phyloP scores from a whole-genome alignment of 2,113 vertebrate genomes.

The Vulpes lagopus region DNA sequence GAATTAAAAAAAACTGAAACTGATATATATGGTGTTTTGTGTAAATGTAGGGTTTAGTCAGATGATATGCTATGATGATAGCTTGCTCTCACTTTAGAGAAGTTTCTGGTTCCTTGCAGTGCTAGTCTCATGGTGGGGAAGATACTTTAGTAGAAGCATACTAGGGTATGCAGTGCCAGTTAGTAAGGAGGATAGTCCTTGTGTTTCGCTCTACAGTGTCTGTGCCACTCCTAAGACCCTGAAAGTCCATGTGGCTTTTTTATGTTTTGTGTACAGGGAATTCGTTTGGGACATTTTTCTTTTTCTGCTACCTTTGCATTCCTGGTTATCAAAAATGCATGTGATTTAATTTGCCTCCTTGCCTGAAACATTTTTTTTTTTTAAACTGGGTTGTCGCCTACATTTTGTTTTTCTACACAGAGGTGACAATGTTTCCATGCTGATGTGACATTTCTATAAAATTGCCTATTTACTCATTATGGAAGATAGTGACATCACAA shows the following conservation, averaged over 20 bases:
- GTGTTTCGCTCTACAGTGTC: slow-evolving; percentile 22
- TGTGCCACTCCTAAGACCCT: neutral
- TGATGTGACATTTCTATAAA: neutral
- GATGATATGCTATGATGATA: slow-evolving; percentile 12
- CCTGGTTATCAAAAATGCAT: neutral
- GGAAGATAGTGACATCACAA: neutral
- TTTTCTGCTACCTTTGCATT: neutral
- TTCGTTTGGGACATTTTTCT: neutral
- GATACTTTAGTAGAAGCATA: neutral
- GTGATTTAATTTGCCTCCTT: slow-evolving; percentile 28
- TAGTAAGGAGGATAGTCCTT: neutral
- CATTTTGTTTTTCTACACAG: neutral
- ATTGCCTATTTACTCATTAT: neutral
- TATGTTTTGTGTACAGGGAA: neutral
- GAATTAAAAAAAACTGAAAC: slow-evolving; percentile 60
- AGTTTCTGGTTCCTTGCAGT: neutral
- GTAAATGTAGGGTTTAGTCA: slow-evolving; percentile 58
- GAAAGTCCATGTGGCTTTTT: neutral
- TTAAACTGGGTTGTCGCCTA: neutral
- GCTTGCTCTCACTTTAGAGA: slow-evolving; percentile 26
- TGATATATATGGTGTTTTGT: slow-evolving; percentile 74
- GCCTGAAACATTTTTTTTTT: neutral
- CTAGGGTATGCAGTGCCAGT: neutral
- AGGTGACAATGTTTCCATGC: neutral
- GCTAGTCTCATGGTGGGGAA: neutral